phyloP scores from a whole-genome alignment of 1,140 invertebrate genomes.

The Hypothenemus hampei region DNA sequence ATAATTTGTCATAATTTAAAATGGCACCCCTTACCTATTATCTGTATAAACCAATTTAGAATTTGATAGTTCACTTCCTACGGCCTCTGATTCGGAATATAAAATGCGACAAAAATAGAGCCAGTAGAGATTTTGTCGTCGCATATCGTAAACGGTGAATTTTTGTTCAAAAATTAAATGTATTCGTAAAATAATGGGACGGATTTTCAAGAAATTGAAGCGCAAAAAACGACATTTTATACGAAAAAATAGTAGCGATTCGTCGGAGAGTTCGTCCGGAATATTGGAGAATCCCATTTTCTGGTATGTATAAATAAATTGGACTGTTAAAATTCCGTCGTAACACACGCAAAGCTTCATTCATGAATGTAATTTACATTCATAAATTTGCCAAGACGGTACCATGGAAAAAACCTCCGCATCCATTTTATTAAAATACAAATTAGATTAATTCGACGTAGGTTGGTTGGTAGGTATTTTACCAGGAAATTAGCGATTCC shows the following conservation, averaged over 20 bases:
- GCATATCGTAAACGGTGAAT: not conserved
- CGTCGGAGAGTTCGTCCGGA: slow-evolving; percentile 2
- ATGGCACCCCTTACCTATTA: too few relatives aligned
- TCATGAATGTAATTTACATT: too few relatives aligned
- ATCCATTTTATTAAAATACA: not conserved
- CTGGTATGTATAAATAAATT: slow-evolving; percentile 10
- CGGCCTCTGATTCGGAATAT: not conserved
- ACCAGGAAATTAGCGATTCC: slow-evolving; percentile 4
- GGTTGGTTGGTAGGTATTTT: not conserved
- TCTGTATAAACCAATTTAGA: not conserved
- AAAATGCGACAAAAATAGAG: slow-evolving; percentile 9
- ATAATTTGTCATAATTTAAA: too few relatives aligned
- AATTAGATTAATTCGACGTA: slow-evolving; percentile 5
- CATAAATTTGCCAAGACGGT: not conserved
- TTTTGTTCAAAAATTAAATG: not conserved
- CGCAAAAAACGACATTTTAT: not conserved
- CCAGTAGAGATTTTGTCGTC: not conserved
- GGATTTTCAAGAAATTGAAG: slow-evolving; percentile 16
- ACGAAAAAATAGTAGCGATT: not conserved
- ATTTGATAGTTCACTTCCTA: slow-evolving; percentile 8
- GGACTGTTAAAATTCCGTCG: too few relatives aligned
- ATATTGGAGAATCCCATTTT: not conserved
- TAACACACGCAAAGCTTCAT: too few relatives aligned
- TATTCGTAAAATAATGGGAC: slow-evolving; percentile 6
- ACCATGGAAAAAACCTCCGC: not conserved